Base-by-base conservation (phyloP, 2,113 vertebrate species). In the Hemiprocne comata region DNA sequence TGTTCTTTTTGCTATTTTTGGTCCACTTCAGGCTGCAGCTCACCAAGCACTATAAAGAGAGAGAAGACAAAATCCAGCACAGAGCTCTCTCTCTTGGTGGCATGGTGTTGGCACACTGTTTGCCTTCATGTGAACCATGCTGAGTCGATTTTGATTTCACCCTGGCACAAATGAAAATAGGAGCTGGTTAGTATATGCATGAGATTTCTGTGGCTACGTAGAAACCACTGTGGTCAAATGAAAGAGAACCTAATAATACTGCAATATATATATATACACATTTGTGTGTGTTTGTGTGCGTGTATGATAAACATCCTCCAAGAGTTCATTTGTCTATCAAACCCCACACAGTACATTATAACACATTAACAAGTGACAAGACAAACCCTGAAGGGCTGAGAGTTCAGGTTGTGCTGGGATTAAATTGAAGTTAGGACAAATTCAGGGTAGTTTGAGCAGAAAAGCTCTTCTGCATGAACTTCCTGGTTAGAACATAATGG, bases 141-240 rank as follows among this genome's bases (percentile, higher is more conserved):
- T 4, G 46, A 92, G 65, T 17, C 28, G 25, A 87, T 78, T 87
- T 78, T 89, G 77, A 92, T 93, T 90, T 79, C 77, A 88, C 72
- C 90, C 64, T 75, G 82, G 80, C 90, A 72, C 70, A 93, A 90
- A 94, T 51, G 77, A 94, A 94, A 94, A 92, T 81, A 57, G 90
- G 77, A 96, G 76, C 73, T 94, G 86, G 61, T 66, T 71, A 66
- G 50, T 75, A 76, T 85, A 79, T 62, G 36, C 60, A 54, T 16
- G 77, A 87, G 88, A 94, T 92, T 97, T 90, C 96, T 96, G 95
- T 91, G 94, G 96, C 50, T 38, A 58, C 78, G 62, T 21, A 86
- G 66, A 96, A 96, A 95, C 94, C 92, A 79, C 46, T 76, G 61
- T 75, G 92, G 93, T 92, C 83, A 94, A 89, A 93, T 21, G 50